These are phyloP conservation scores for Trypoxylon attenuatum DNA, from an alignment of 2,888 invertebrate species.

Conservation along the genomic window DNA sequence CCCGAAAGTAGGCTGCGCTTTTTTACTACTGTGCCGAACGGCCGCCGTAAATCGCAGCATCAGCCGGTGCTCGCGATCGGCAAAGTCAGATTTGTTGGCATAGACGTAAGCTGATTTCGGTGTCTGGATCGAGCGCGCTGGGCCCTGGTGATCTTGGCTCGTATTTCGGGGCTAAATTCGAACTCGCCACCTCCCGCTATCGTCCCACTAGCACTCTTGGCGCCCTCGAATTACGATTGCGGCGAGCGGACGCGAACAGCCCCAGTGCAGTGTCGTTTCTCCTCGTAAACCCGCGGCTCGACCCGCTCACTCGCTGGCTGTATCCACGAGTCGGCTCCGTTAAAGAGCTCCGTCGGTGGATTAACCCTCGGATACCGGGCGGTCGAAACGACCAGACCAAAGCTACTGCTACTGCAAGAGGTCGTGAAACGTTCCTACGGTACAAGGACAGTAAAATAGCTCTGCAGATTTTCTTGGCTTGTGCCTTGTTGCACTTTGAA, in stretches of 20 bases:
- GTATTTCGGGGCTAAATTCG: slow-evolving; percentile 42
- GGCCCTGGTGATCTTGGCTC: slow-evolving; percentile 9
- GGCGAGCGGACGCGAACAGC: slow-evolving; percentile 16
- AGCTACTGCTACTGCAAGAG: no score
- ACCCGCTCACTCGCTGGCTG: neutral
- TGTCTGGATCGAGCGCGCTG: slow-evolving; percentile 13
- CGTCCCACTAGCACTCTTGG: neutral
- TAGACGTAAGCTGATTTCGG: slow-evolving; percentile 53
- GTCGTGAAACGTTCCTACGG: no score
- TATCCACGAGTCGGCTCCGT: neutral
- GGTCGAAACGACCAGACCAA: no score
- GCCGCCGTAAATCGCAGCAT: slow-evolving; percentile 36
- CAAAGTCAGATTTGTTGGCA: slow-evolving; percentile 52
- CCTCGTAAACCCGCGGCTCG: slow-evolving; percentile 29
- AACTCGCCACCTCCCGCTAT: slow-evolving; percentile 26
- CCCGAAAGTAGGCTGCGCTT: neutral
- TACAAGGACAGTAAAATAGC: no score
- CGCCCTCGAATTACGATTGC: slow-evolving; percentile 42
- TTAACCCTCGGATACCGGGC: neutral
- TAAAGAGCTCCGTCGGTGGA: neutral
- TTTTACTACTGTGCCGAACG: neutral
- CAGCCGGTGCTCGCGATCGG: slow-evolving; percentile 16
- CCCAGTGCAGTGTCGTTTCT: slow-evolving; percentile 7
- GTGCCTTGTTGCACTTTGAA: no score
- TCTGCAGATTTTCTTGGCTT: no score